Percentiles rank a stretch among this genome's conserved stretches.
These are phyloP conservation scores for Mastacembelus armatus DNA, from an alignment of 2,797 vertebrate genomes.

Conservation along the genomic window DNA sequence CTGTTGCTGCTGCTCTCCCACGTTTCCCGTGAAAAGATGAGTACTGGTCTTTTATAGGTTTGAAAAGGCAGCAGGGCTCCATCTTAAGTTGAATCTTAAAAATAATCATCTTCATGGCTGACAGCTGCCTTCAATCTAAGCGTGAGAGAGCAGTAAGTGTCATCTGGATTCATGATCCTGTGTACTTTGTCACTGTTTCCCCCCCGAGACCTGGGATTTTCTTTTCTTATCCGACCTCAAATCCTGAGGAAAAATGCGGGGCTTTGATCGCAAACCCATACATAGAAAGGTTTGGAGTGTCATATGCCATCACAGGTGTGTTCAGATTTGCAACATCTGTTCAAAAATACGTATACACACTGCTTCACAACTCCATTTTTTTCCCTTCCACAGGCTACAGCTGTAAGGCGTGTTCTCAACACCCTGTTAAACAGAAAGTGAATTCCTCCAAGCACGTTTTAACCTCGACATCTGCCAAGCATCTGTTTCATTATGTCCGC, in stretches of 20 bases:
- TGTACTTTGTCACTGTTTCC: conserved; percentile 31
- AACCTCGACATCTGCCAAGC: conserved; percentile 69
- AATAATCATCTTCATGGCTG: conserved; percentile 53
- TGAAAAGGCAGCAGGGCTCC: conserved; percentile 53
- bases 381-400: conserved; percentile 32
- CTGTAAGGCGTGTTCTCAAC: conserved; percentile 48
- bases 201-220: conserved; percentile 7
- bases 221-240: conserved; percentile 30
- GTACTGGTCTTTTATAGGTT: conserved; percentile 49
- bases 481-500: conserved; percentile 55
- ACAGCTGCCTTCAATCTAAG: conserved; percentile 53
- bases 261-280: conserved; percentile 31
- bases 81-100: conserved; percentile 60
- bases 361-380: neutral
- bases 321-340: neutral
- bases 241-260: conserved; percentile 35
- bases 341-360: neutral
- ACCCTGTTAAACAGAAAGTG: conserved; percentile 65
- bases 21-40: conserved; percentile 48
- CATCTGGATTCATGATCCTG: conserved; percentile 40
- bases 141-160: conserved; percentile 26
- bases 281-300: conserved; percentile 5
- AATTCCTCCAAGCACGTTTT: conserved; percentile 55
- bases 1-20: conserved; percentile 29
- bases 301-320: neutral